These are phyloP conservation scores for Diadumene lineata DNA, from an alignment of 92 coral and sea anemone genomes.

Conservation along the genomic window DNA sequence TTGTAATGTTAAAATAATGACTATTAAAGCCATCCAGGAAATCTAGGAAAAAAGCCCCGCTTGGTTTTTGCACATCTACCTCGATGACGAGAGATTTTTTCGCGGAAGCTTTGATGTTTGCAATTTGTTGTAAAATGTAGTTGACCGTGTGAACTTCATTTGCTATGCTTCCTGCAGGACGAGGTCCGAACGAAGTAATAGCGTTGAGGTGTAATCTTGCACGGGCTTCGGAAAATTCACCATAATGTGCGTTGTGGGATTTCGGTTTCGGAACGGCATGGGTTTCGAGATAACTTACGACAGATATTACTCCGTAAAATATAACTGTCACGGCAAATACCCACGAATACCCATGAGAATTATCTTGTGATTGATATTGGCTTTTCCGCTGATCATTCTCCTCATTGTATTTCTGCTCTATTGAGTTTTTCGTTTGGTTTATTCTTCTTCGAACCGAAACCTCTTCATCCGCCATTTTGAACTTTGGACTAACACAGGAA, in stretches of 20 bases:
- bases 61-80: conserved; percentile 84
- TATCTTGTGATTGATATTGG: not conserved
- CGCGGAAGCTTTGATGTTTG: conserved; percentile 52
- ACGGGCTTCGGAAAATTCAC: conserved; percentile 88
- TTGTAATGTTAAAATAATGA: conserved; percentile 76
- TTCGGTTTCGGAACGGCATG: conserved; percentile 73
- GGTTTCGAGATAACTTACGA: conserved; percentile 48
- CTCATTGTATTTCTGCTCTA: not conserved
- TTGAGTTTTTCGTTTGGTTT: not conserved
- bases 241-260: conserved; percentile 41
- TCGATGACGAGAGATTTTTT: conserved; percentile 63
- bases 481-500: conserved; percentile 15
- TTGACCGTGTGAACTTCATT: conserved; percentile 87
- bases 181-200: conserved; percentile 78
- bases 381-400: not conserved
- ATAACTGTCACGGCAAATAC: conserved; percentile 42
- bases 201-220: conserved; percentile 81
- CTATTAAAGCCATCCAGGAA: conserved; percentile 78
- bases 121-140: conserved; percentile 63
- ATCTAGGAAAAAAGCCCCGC: conserved; percentile 69
- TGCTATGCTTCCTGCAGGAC: conserved; percentile 95
- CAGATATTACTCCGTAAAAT: conserved; percentile 44
- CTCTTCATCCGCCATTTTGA: conserved; percentile 22
- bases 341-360: conserved; percentile 25
- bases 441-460: not conserved